A percentile compares a stretch with the other conserved stretches of the same genome.
Conservation (phyloP, 2,888 invertebrate genomes). For the Patella caerulea region DNA sequence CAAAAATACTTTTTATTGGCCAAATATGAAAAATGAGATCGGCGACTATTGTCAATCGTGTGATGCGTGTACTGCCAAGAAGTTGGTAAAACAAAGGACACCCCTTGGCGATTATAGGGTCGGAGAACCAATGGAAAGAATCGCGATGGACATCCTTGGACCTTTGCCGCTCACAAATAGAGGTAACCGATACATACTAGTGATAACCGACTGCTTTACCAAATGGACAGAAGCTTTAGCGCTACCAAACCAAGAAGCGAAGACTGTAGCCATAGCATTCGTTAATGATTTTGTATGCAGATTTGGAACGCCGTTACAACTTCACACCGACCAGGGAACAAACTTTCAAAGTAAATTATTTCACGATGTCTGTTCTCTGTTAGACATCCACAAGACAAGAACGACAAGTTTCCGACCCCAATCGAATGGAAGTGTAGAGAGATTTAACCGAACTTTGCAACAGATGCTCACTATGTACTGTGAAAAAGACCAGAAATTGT, state of each 20-base stretch:
- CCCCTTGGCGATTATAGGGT: background rate
- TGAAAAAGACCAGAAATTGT: constrained; percentile 14
- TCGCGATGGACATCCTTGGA: constrained; percentile 15
- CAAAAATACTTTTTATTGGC: constrained; percentile 14
- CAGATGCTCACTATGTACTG: constrained; percentile 23
- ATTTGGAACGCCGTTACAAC: constrained; percentile 11
- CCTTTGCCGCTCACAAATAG: constrained; percentile 10
- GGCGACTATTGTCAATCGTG: background rate
- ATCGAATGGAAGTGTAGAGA: constrained; percentile 25
- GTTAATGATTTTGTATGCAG: constrained; percentile 14
- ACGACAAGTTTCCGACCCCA: constrained; percentile 26
- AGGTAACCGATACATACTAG: constrained; percentile 12
- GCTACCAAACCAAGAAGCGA: constrained; percentile 12
- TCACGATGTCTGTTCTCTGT: constrained; percentile 9
- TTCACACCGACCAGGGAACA: constrained; percentile 15
- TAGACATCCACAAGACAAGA: constrained; percentile 17
- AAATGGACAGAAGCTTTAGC: constrained; percentile 22
- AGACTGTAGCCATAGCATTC: background rate
- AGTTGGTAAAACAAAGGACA: background rate
- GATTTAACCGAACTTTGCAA: constrained; percentile 24
- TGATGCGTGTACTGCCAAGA: constrained; percentile 3
- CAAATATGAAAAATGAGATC: constrained; percentile 6
- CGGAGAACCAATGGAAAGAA: constrained; percentile 18
- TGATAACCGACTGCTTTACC: constrained; percentile 18
- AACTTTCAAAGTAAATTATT: constrained; percentile 19